These are phyloP conservation scores for Girardia tigrina DNA, from an alignment of 2,888 invertebrate genomes.

Conservation along the genomic window DNA sequence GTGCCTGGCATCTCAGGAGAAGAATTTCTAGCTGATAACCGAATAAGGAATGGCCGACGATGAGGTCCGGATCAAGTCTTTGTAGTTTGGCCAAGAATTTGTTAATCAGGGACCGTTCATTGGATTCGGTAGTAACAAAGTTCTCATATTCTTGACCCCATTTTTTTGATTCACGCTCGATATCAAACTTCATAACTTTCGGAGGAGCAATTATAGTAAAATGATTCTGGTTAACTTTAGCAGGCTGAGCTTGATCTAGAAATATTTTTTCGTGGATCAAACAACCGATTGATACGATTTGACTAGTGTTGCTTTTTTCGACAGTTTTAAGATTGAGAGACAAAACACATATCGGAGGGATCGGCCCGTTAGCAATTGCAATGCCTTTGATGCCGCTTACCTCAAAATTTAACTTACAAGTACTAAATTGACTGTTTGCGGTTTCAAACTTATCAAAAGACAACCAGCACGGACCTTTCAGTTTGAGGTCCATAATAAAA, in stretches of 20 bases:
- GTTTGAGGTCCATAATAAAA: neutral
- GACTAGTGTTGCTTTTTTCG: too few species aligned
- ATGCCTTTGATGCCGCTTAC: neutral
- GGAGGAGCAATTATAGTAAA: too few species aligned
- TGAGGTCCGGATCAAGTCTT: constrained; percentile 76
- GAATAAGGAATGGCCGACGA: constrained; percentile 74
- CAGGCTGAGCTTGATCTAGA: too few species aligned
- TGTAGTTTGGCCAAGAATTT: constrained; percentile 72
- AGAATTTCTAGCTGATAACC: constrained; percentile 77
- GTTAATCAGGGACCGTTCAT: constrained; percentile 71
- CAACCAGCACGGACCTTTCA: neutral
- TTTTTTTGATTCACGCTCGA: too few species aligned
- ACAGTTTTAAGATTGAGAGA: neutral
- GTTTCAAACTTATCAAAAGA: neutral
- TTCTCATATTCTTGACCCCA: constrained; percentile 28
- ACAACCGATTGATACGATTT: too few species aligned
- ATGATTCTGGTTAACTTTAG: too few species aligned
- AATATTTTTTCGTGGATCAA: too few species aligned
- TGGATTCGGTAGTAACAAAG: constrained; percentile 41
- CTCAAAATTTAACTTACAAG: constrained; percentile 1
- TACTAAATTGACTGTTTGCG: neutral
- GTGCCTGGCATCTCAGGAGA: constrained; percentile 64
- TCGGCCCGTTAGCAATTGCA: neutral
- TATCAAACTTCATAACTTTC: too few species aligned
- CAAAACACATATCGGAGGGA: neutral